Conservation (phyloP, 1,140 invertebrate genomes). For the Psix sp. region DNA sequence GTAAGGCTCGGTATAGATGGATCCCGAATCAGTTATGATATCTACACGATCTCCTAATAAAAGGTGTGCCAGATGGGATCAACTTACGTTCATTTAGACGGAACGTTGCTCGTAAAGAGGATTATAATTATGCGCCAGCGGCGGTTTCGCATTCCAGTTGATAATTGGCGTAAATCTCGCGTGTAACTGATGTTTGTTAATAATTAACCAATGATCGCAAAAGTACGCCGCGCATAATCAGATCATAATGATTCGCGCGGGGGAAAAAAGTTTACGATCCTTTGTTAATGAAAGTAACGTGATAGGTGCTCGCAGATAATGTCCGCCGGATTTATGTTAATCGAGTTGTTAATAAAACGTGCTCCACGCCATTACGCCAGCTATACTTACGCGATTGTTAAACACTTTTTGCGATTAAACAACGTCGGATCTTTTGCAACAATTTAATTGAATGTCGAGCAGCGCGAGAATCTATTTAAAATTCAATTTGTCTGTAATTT, state of each 20-base stretch:
- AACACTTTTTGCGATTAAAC: too few relatives aligned
- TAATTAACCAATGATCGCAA: conserved; percentile 25
- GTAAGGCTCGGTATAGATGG: too few relatives aligned
- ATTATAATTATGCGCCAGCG: conserved; percentile 37
- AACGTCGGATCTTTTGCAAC: too few relatives aligned
- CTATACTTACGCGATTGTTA: conserved; percentile 12
- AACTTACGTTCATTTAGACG: conserved; percentile 37
- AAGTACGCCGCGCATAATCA: conserved; percentile 18
- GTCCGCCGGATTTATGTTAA: conserved; percentile 18
- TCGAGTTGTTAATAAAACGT: conserved; percentile 24
- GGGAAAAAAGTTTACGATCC: background rate
- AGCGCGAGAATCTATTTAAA: too few relatives aligned
- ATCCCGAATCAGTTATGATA: conserved; percentile 6
- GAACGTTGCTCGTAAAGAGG: conserved; percentile 36
- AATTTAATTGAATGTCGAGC: too few relatives aligned
- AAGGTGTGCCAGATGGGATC: conserved; percentile 39
- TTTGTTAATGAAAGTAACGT: conserved; percentile 22
- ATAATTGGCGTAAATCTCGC: conserved; percentile 27
- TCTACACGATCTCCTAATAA: conserved; percentile 39
- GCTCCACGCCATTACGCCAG: too few relatives aligned
- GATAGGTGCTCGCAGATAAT: background rate
- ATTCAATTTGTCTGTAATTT: too few relatives aligned
- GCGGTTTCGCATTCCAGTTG: conserved; percentile 38
- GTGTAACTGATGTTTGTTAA: conserved; percentile 17
- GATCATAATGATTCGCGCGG: conserved; percentile 19